Conservation (phyloP, 2,888 invertebrate genomes). For the Oscheius onirici region DNA sequence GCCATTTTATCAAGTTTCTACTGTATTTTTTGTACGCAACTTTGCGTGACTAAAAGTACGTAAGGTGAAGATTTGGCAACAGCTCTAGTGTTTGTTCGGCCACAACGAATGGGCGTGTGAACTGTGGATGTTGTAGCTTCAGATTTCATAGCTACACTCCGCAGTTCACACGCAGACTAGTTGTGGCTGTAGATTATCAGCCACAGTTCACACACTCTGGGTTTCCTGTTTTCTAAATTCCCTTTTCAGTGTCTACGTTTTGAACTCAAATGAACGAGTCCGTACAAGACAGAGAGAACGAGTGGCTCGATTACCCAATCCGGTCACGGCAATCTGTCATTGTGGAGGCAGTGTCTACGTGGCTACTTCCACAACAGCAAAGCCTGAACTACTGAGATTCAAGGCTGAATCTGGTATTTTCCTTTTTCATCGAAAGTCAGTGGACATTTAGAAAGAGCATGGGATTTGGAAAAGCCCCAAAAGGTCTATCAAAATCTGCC, state of each 20-base stretch:
- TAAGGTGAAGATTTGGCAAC: no score
- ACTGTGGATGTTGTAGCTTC: no score
- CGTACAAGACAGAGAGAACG: constrained; percentile 56
- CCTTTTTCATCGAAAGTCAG: not conserved
- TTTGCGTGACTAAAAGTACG: no score
- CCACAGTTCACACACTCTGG: not conserved
- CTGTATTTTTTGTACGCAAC: no score
- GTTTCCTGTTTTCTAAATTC: not conserved
- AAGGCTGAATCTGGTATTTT: constrained; percentile 21
- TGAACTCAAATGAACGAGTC: constrained; percentile 61
- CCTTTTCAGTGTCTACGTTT: constrained; percentile 57
- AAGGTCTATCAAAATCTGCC: constrained; percentile 44
- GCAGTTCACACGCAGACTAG: no score
- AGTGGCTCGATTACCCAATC: constrained; percentile 45
- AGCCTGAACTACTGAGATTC: constrained; percentile 5
- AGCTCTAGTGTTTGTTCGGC: no score
- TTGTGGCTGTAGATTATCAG: not conserved
- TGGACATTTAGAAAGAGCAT: constrained; percentile 46
- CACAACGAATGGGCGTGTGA: no score
- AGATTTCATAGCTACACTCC: no score
- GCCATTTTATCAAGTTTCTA: no score
- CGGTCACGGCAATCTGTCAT: constrained; percentile 51
- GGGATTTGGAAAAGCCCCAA: constrained; percentile 60
- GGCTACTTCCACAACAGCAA: constrained; percentile 37
- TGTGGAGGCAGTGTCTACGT: constrained; percentile 45